Evolutionary conservation across 2,113 vertebrate genomes (phyloP).

Genomic region (Riparia riparia): DNA sequence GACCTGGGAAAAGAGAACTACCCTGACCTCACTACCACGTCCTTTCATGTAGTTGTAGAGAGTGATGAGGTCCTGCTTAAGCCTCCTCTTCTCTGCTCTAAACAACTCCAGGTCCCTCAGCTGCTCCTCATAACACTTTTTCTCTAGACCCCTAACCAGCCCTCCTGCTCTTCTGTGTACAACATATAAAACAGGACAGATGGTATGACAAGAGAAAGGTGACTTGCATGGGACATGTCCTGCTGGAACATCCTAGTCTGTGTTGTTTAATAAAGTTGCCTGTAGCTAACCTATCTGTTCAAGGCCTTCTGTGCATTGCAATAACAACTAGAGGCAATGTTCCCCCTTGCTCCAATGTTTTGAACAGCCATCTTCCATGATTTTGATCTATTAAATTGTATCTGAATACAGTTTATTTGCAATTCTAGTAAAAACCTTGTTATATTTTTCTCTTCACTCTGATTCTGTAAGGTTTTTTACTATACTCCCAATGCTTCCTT

Average conservation of each 20-base stretch:
- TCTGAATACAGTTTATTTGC: background rate
- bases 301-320: background rate
- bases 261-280: background rate
- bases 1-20: background rate
- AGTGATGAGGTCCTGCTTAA: background rate
- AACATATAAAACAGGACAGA: background rate
- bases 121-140: background rate
- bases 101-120: background rate
- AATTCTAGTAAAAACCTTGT: background rate
- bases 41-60: background rate
- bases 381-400: background rate
- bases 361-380: background rate
- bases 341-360: background rate
- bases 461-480: background rate
- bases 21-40: rapidly evolving
- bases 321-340: background rate
- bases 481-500: background rate
- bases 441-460: background rate
- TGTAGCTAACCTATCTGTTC: background rate
- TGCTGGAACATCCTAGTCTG: background rate
- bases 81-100: background rate
- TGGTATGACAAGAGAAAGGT: background rate
- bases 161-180: background rate
- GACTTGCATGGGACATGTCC: background rate
- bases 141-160: background rate